Evolutionary conservation across 2,113 vertebrate genomes (phyloP).

Genomic region (Pelmatolapia mariae): DNA sequence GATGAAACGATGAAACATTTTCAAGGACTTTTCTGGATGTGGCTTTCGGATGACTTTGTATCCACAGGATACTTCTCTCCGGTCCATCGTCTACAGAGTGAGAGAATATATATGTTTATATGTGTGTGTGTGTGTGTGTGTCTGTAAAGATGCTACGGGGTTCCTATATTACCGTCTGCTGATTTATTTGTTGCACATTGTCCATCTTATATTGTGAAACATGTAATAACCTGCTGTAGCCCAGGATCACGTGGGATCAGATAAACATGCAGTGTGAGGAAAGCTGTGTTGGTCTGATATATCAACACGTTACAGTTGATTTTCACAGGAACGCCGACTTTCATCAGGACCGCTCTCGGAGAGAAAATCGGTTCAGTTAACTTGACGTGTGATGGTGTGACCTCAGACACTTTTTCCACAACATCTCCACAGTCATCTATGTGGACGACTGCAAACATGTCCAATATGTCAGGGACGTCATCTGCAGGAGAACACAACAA

Average conservation of each 20-base stretch:
- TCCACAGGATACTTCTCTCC: too few species aligned
- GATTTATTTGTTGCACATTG: too few species aligned
- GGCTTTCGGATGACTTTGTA: too few species aligned
- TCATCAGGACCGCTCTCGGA: background rate
- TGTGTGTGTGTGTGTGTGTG: too few species aligned
- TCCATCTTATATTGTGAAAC: background rate
- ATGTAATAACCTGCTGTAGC: background rate
- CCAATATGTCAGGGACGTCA: too few species aligned
- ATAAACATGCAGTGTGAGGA: conserved; percentile 6
- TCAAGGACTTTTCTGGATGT: too few species aligned
- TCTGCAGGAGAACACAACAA: too few species aligned
- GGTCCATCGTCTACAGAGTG: too few species aligned
- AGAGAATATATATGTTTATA: too few species aligned
- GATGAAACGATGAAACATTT: rapidly evolving
- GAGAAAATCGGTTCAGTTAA: background rate
- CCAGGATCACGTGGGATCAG: conserved; percentile 1
- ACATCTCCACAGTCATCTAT: too few species aligned
- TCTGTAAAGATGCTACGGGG: rapidly evolving
- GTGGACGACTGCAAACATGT: too few species aligned
- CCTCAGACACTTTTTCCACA: background rate
- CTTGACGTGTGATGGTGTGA: background rate
- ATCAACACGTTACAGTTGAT: background rate
- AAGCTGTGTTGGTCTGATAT: background rate
- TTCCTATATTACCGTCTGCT: too few species aligned
- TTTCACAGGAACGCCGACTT: background rate